phyloP scores from a whole-genome alignment of 2,797 vertebrate species.

The Lepidocolaptes lacrymiger region DNA sequence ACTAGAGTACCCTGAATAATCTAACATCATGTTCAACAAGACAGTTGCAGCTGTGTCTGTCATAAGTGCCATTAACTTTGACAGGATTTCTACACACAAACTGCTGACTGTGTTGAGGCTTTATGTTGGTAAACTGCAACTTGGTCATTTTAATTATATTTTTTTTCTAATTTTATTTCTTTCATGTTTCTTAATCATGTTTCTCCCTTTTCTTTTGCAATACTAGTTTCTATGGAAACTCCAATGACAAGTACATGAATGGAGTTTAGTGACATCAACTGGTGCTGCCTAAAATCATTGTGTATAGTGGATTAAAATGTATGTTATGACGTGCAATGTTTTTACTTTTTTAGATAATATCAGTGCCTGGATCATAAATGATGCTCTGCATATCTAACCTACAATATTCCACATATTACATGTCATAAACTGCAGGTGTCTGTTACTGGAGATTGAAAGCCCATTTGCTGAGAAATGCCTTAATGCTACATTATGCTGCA shows the following conservation, averaged over 20 bases:
- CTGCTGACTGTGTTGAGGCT: not conserved
- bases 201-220: slow-evolving; percentile 17
- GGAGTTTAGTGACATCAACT: slow-evolving; percentile 67
- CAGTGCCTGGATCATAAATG: not conserved
- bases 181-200: not conserved
- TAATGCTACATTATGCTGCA: not conserved
- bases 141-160: not conserved
- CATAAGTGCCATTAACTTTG: not conserved
- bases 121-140: not conserved
- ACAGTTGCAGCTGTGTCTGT: not conserved
- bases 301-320: slow-evolving; percentile 58
- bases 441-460: not conserved
- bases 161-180: not conserved
- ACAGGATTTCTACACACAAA: not conserved
- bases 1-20: not conserved
- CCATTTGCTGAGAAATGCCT: not conserved
- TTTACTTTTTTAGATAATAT: not conserved
- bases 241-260: slow-evolving; percentile 61
- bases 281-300: slow-evolving; percentile 59
- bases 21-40: not conserved
- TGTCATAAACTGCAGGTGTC: not conserved
- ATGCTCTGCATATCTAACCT: not conserved
- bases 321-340: slow-evolving; percentile 20
- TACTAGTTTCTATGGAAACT: slow-evolving; percentile 76
- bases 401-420: not conserved